Evolutionary conservation across 2,888 invertebrate species (phyloP).

Genomic region (Odontocolon sp.): DNA sequence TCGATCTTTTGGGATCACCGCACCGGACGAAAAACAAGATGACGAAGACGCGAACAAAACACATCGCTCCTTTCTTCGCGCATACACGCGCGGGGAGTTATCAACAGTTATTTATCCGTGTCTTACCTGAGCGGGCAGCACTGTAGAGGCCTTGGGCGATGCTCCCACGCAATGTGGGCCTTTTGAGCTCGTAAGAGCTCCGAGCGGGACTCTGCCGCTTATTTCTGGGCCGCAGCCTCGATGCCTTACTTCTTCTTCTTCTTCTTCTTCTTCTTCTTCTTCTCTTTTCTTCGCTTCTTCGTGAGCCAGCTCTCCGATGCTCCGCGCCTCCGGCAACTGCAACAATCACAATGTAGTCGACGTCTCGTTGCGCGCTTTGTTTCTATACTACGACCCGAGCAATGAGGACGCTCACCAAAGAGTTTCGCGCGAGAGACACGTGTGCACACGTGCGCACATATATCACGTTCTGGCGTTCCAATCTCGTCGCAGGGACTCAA

Average conservation of each 20-base stretch:
- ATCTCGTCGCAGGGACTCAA: no score
- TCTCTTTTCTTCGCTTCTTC: constrained; percentile 23
- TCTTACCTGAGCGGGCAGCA: constrained; percentile 20
- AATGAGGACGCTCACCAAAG: background rate
- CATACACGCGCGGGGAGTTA: constrained; percentile 34
- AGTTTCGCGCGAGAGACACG: background rate
- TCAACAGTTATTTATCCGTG: constrained; percentile 58
- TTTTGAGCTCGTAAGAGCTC: constrained; percentile 39
- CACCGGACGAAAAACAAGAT: constrained; percentile 13
- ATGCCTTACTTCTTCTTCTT: constrained; percentile 58
- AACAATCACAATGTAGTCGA: background rate
- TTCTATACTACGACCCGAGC: constrained; percentile 3
- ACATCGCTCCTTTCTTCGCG: constrained; percentile 14
- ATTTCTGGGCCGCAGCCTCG: constrained; percentile 62
- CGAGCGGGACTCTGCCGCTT: constrained; percentile 45
- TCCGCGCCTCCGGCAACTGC: constrained; percentile 3
- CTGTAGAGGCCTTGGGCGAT: constrained; percentile 54
- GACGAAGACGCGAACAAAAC: constrained; percentile 11
- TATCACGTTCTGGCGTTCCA: constrained; percentile 34
- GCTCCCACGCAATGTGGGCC: constrained; percentile 65
- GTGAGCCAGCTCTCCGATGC: background rate
- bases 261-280: constrained; percentile 31
- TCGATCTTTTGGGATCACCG: constrained; percentile 19
- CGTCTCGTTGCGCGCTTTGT: constrained; percentile 21
- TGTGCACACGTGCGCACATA: constrained; percentile 25